phyloP scores from a whole-genome alignment of 2,797 vertebrate species.

The Artibeus jamaicensis region DNA sequence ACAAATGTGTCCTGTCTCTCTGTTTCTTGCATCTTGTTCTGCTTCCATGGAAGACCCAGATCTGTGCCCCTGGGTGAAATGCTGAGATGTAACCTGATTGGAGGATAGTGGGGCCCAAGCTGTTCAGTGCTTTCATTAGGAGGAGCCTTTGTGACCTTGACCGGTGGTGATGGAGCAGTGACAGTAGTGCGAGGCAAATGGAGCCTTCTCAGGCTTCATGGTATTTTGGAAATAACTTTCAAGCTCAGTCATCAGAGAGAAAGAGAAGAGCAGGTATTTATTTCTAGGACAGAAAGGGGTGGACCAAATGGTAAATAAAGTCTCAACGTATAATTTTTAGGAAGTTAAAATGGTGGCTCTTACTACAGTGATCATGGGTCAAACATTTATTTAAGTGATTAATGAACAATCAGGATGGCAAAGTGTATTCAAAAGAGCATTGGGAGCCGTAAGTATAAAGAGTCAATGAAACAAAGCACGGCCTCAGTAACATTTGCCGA shows the following conservation, averaged over 20 bases:
- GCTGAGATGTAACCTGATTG: background rate
- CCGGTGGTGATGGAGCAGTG: background rate
- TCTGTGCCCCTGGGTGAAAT: background rate
- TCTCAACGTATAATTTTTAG: slow-evolving; percentile 10
- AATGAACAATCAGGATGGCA: background rate
- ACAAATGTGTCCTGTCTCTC: background rate
- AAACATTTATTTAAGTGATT: background rate
- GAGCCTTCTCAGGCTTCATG: background rate
- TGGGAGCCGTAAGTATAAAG: background rate
- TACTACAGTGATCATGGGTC: background rate
- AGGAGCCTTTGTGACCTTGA: background rate
- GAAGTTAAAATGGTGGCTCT: background rate
- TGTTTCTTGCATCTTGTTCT: background rate
- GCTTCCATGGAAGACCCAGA: background rate
- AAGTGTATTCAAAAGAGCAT: background rate
- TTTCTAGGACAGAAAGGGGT: background rate
- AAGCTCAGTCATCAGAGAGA: background rate
- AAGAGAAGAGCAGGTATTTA: background rate
- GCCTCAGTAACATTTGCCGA: background rate
- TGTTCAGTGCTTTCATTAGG: background rate
- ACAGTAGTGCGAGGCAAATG: background rate
- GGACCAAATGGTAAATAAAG: background rate
- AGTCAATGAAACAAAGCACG: background rate
- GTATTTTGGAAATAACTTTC: slow-evolving; percentile 16
- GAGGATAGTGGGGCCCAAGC: background rate